Conservation (phyloP, 2,888 invertebrate genomes). For the Drosophila robusta region DNA sequence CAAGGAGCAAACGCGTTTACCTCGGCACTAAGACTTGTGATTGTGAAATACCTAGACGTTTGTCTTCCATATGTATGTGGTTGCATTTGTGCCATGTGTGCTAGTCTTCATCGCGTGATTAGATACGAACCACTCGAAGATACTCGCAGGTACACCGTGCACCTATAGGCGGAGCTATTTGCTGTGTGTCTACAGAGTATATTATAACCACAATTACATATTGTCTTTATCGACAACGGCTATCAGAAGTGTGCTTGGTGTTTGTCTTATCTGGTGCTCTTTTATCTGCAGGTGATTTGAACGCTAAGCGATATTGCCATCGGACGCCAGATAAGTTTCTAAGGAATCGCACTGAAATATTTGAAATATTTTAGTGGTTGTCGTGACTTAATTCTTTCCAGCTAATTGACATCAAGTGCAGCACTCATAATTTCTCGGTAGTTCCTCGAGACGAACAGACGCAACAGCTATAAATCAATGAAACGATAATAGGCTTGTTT, state of each 20-base stretch:
- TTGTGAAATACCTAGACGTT: constrained; percentile 44
- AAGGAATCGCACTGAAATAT: constrained; percentile 8
- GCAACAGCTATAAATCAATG: constrained; percentile 50
- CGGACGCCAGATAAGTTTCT: constrained; percentile 26
- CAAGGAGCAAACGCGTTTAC: not conserved
- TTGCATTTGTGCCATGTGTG: not conserved
- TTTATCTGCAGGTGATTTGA: constrained; percentile 20
- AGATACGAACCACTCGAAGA: constrained; percentile 49
- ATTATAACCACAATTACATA: constrained; percentile 66
- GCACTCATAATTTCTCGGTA: too few species aligned
- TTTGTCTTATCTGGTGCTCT: constrained; percentile 45
- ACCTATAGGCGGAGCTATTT: constrained; percentile 1
- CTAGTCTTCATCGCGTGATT: constrained; percentile 46
- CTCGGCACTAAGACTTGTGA: constrained; percentile 20
- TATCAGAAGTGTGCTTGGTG: constrained; percentile 33
- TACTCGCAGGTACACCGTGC: constrained; percentile 1
- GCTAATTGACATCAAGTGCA: not conserved
- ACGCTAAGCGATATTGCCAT: constrained; percentile 22
- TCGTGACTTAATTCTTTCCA: too few species aligned
- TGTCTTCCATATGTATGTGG: constrained; percentile 5
- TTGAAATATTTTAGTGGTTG: constrained; percentile 17
- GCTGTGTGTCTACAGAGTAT: constrained; percentile 20
- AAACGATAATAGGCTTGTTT: constrained; percentile 50
- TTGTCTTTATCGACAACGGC: constrained; percentile 51
- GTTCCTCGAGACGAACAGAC: not conserved